Evolutionary conservation across 1,140 invertebrate species (phyloP), one percentile per base, ranked within the genome.

Genomic region (Reticulitermes speratus): DNA sequence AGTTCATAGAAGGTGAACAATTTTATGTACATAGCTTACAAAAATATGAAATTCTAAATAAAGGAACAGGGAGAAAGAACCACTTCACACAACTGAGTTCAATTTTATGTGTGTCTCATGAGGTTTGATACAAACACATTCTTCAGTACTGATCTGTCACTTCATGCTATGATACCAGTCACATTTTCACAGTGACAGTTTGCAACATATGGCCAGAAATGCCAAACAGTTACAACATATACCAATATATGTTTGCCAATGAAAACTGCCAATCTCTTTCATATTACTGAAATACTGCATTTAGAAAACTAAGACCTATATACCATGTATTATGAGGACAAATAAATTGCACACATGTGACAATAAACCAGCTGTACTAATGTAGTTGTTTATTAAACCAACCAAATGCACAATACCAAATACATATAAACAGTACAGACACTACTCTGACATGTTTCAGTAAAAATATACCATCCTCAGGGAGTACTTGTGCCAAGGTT

Each of bases 81-180:
- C 52, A 55, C 52, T 55, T 55, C n/a, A n/a, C 25, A 30, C 65
- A 75, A 75, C n/a, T 75, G 25, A 9, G 9, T 6, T 55, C 14
- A 55, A 55, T 19, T 55, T 55, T 6, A 55, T 16, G 19, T 75
- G 65, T 75, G 9, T 65, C 59, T 30, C 65, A 75, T 75, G n/a
- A 16, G 65, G n/a, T 16, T 30, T 75, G 65, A 75, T 75, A 75
- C 65, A 30, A 75, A 75, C n/a, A 75, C n/a, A 75, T 75, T 75
- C 14, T 75, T 75, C 65, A 30, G 65, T 75, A n/a, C n/a, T 11
- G 65, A 30, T 75, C 65, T 75, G 25, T 25, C 65, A 75, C 25
- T n/a, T n/a, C 65, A n/a, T 75, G 65, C n/a, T 75, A 75, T 75
- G n/a, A 75, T 75, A 75, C 65, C 65, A 75, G n/a, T 75, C 5